These are phyloP conservation scores for Drosophila setifemur DNA, from an alignment of 1,140 invertebrate species.

Conservation along the genomic window DNA sequence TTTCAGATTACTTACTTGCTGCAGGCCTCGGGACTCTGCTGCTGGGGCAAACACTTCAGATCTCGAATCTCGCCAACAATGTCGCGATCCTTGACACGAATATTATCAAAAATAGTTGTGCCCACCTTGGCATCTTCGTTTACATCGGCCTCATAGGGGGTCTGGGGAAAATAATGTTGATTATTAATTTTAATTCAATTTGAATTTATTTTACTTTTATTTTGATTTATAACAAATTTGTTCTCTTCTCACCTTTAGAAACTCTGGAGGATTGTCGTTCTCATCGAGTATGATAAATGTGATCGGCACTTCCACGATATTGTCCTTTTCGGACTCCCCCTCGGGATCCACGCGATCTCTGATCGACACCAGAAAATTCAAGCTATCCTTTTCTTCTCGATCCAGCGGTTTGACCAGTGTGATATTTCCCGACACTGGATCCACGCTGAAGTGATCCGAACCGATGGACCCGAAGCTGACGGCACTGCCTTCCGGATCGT, in stretches of 20 bases:
- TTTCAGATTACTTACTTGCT: conserved; percentile 52
- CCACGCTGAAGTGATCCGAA: conserved; percentile 90
- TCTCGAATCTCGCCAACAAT: conserved; percentile 90
- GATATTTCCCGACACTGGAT: conserved; percentile 90
- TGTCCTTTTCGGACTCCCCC: conserved; percentile 86
- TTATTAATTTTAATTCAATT: neutral
- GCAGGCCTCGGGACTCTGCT: conserved; percentile 76
- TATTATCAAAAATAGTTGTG: conserved; percentile 88
- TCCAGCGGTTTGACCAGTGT: conserved; percentile 90
- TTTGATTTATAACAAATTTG: too few relatives aligned
- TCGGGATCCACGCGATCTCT: conserved; percentile 87
- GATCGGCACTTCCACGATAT: conserved; percentile 89
- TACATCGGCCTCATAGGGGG: conserved; percentile 90
- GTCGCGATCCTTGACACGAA: conserved; percentile 91
- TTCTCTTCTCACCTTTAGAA: conserved; percentile 88
- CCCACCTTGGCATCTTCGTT: conserved; percentile 90
- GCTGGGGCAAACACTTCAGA: conserved; percentile 85
- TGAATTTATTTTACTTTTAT: neutral
- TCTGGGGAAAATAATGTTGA: conserved; percentile 80
- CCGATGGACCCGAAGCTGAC: conserved; percentile 89
- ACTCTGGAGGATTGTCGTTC: conserved; percentile 93
- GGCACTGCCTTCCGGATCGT: conserved; percentile 89
- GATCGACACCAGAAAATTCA: conserved; percentile 72
- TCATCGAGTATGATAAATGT: conserved; percentile 93
- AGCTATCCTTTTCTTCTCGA: conserved; percentile 87